Evolutionary conservation across 2,888 invertebrate genomes (phyloP).

Genomic region (Neuroscelio doddi): DNA sequence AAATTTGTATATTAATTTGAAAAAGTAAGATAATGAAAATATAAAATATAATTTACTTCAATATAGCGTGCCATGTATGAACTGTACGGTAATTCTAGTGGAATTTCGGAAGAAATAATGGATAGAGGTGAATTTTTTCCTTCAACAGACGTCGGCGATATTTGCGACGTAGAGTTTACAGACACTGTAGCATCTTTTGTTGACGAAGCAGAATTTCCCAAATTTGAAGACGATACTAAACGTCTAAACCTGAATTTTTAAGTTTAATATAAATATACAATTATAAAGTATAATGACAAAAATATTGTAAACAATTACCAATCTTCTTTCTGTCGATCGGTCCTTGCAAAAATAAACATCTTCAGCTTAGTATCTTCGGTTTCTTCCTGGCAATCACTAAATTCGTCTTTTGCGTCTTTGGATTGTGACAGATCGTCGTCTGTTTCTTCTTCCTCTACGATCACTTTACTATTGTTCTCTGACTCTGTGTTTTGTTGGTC

Average conservation of each 20-base stretch:
- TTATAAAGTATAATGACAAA: neutral
- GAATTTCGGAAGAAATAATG: slow-evolving; percentile 51
- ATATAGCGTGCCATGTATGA: slow-evolving; percentile 65
- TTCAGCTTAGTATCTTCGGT: slow-evolving; percentile 58
- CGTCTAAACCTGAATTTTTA: slow-evolving; percentile 73
- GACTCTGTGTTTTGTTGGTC: slow-evolving; percentile 51
- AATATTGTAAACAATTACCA: slow-evolving; percentile 76
- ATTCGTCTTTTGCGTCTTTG: slow-evolving; percentile 58
- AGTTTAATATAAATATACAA: neutral
- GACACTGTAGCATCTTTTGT: slow-evolving; percentile 55
- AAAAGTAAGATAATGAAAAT: slow-evolving; percentile 3
- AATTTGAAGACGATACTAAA: slow-evolving; percentile 72
- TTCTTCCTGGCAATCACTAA: slow-evolving; percentile 61
- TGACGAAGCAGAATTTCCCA: slow-evolving; percentile 53
- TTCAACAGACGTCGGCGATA: slow-evolving; percentile 51
- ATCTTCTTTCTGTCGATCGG: slow-evolving; percentile 92
- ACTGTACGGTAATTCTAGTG: slow-evolving; percentile 61
- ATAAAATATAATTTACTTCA: slow-evolving; percentile 52
- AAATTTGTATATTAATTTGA: slow-evolving; percentile 7
- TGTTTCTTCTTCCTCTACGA: slow-evolving; percentile 72
- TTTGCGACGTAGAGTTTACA: slow-evolving; percentile 44
- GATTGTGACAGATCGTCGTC: slow-evolving; percentile 67
- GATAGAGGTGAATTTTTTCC: slow-evolving; percentile 54
- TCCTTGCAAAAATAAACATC: slow-evolving; percentile 82
- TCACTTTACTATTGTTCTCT: slow-evolving; percentile 70